phyloP scores from a whole-genome alignment of 2,113 vertebrate genomes.

The Apteryx owenii region DNA sequence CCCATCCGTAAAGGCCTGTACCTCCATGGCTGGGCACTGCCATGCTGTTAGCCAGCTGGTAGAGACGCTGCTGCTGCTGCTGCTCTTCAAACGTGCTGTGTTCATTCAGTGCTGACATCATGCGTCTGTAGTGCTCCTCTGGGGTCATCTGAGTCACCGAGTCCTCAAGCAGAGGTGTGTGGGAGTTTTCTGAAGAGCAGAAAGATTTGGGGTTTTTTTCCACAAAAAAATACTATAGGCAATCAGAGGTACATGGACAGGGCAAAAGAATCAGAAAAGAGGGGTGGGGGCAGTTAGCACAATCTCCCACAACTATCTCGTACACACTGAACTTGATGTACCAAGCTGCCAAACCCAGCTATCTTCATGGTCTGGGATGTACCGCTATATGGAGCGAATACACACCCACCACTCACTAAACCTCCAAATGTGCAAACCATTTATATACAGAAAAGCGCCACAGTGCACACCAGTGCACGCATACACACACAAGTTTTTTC shows the following conservation, averaged over 20 bases:
- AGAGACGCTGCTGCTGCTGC: slow-evolving; percentile 89
- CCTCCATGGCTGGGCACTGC: slow-evolving; percentile 89
- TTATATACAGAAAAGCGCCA: background rate
- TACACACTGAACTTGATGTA: rapidly evolving
- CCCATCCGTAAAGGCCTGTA: slow-evolving; percentile 28
- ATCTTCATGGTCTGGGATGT: rapidly evolving
- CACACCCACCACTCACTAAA: background rate
- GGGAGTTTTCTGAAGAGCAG: slow-evolving; percentile 83
- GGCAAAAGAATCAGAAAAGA: background rate
- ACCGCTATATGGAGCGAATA: background rate
- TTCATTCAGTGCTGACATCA: slow-evolving; percentile 93
- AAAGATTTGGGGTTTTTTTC: background rate
- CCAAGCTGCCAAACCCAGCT: background rate
- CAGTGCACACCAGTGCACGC: background rate
- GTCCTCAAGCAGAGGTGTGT: slow-evolving; percentile 86
- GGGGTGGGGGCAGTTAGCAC: background rate
- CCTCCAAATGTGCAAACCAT: background rate
- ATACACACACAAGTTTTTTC: background rate
- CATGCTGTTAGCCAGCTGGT: slow-evolving; percentile 93
- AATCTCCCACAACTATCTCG: background rate
- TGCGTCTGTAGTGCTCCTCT: slow-evolving; percentile 93
- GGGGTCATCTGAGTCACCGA: slow-evolving; percentile 90
- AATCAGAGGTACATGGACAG: background rate
- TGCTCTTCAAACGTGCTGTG: slow-evolving; percentile 92
- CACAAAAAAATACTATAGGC: background rate